Evolutionary conservation across 2,797 vertebrate genomes (phyloP).

Genomic region (Telmatherina bonti): DNA sequence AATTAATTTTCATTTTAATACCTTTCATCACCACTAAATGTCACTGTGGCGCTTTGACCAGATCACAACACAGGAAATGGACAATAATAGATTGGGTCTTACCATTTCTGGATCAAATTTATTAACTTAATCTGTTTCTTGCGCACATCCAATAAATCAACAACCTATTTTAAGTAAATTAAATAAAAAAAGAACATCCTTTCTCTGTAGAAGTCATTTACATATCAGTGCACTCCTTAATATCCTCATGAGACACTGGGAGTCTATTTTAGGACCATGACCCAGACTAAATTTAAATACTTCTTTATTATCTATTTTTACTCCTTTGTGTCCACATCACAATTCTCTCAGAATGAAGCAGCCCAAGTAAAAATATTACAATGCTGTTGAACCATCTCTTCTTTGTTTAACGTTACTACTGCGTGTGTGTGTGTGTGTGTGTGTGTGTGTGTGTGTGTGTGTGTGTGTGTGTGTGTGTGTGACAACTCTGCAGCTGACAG

Average conservation of each 20-base stretch:
- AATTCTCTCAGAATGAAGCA: conserved; percentile 26
- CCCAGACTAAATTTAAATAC: conserved; percentile 51
- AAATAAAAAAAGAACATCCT: conserved; percentile 12
- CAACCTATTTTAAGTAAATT: conserved; percentile 42
- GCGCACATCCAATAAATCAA: conserved; percentile 14
- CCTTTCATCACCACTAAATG: conserved; percentile 66
- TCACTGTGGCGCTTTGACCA: conserved; percentile 48
- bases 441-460: background rate
- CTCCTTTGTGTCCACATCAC: conserved; percentile 39
- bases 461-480: background rate
- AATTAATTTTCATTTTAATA: background rate
- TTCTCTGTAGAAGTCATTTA: conserved; percentile 36
- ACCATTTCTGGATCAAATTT: conserved; percentile 11
- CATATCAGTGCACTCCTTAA: conserved; percentile 29
- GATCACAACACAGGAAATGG: background rate
- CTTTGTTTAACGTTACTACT: background rate
- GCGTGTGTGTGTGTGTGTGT: too few species aligned
- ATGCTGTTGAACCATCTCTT: conserved; percentile 12
- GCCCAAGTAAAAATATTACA: conserved; percentile 20
- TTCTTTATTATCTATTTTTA: conserved; percentile 68
- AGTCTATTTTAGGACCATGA: conserved; percentile 67
- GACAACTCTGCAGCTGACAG: background rate
- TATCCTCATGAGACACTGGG: conserved; percentile 47
- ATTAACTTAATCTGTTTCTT: conserved; percentile 33
- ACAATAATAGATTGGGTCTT: too few species aligned